phyloP scores from a whole-genome alignment of 2,113 vertebrate genomes.

The Apus apus region DNA sequence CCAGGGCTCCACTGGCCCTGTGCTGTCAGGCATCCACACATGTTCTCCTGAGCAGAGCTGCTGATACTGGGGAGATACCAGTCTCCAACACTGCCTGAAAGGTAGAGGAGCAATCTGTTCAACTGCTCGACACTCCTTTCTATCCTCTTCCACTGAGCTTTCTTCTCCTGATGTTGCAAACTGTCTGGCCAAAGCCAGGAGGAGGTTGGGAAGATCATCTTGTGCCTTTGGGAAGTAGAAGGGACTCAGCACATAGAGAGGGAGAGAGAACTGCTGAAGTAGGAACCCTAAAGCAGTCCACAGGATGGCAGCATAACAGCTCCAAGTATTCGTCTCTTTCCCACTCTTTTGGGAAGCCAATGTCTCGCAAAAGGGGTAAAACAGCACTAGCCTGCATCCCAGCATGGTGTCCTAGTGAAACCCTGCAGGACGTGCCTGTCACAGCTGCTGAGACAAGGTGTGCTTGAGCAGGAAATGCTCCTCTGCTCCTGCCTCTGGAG shows the following conservation, averaged over 20 bases:
- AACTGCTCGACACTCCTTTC: background rate
- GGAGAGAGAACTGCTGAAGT: background rate
- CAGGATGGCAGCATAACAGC: slow-evolving; percentile 66
- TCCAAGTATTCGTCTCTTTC: background rate
- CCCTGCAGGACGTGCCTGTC: background rate
- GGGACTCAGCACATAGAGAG: background rate
- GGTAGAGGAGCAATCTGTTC: background rate
- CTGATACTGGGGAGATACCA: background rate
- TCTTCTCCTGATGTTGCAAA: background rate
- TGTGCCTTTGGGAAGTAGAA: background rate
- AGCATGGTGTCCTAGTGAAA: background rate
- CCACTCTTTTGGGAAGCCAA: background rate
- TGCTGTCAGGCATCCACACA: background rate
- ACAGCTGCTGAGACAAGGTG: background rate
- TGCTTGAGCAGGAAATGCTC: background rate
- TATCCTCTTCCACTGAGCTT: background rate
- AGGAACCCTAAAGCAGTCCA: background rate
- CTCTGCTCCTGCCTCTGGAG: background rate
- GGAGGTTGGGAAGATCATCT: background rate
- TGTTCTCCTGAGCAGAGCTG: background rate
- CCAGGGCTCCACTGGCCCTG: background rate
- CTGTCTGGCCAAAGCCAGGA: background rate
- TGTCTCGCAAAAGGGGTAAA: background rate
- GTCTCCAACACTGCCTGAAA: background rate
- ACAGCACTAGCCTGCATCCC: background rate